Percentiles rank a stretch among this genome's conserved stretches.
These are phyloP conservation scores for Saguinus midas DNA, from an alignment of 2,113 vertebrate genomes.

Conservation along the genomic window DNA sequence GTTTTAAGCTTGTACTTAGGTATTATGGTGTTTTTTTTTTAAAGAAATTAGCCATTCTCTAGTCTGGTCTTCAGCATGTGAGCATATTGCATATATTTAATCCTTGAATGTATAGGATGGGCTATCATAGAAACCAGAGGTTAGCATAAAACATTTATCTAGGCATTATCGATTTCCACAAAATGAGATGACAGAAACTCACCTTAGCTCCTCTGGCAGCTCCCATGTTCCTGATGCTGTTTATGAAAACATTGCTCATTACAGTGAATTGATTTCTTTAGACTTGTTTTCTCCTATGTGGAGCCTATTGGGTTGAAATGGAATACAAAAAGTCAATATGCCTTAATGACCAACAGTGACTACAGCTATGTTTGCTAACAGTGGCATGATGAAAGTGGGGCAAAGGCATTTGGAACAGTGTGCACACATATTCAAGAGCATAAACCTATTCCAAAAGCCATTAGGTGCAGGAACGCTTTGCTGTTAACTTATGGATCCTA, in stretches of 20 bases:
- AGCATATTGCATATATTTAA: not conserved
- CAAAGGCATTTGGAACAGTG: not conserved
- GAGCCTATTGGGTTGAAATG: not conserved
- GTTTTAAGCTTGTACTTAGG: not conserved
- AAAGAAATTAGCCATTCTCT: slow-evolving; percentile 15
- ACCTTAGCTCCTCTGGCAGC: not conserved
- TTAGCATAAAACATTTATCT: not conserved
- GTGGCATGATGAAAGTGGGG: not conserved
- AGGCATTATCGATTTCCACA: not conserved
- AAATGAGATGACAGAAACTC: not conserved
- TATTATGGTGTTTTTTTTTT: not conserved
- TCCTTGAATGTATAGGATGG: not conserved
- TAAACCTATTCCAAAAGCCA: slow-evolving; percentile 12
- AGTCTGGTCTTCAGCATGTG: not conserved
- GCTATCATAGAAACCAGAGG: not conserved
- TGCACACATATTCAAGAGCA: not conserved
- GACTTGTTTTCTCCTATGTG: not conserved
- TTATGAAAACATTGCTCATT: slow-evolving; percentile 12
- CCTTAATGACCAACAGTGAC: not conserved
- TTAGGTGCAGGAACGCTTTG: not conserved
- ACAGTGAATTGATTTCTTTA: not conserved
- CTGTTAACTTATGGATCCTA: not conserved
- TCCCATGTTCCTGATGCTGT: not conserved
- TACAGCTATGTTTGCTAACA: not conserved
- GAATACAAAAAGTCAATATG: not conserved